Evolutionary conservation across 2,888 invertebrate species (phyloP), one percentile per base, ranked within the genome.

Genomic region (Megamerina dolium): DNA sequence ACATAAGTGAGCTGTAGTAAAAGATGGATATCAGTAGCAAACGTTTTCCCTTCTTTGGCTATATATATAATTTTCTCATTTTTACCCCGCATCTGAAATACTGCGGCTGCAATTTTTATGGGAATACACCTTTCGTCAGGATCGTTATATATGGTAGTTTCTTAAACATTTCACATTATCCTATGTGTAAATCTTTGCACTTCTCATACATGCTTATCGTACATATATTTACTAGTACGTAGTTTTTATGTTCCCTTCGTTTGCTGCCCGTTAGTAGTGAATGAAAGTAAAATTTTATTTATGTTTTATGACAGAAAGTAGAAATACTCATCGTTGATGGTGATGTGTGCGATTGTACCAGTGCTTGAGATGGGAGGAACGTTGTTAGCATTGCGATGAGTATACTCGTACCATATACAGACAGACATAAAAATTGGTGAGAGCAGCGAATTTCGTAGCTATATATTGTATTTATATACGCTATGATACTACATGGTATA

Each of bases 241-340:
- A n/a, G n/a, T n/a, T n/a, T n/a, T n/a, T n/a, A n/a, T n/a, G n/a
- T 37, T 37, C 13, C 20, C 13, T 23, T 6, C 23, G 23, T 23
- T 23, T 6, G 6, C 23, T 23, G 19, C 13, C 12, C 29, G 16
- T 14, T 14, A 16, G 14, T 19, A 14, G 17, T 19, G 31, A 21
- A 37, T 33, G 37, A 38, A 45, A 41, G 41, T 45, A 41, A 37
- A 41, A 45, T 41, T 41, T 45, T 45, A 41, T 38, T 37, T 45
- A 34, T 41, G 37, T 45, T 45, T 41, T 45, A 45, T 45, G 34
- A 21, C 45, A 21, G 17, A n/a, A 27, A 23, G 21, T 31, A 39
- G 32, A 37, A 36, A 34, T 36, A 26, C 23, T 37, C 36, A 18
- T 21, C 31, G 26, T 26, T 26, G 29, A 16, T 10, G 19, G 27